These are phyloP conservation scores for Paragorgia papillata DNA, from an alignment of 92 coral and sea anemone species.

Conservation along the genomic window DNA sequence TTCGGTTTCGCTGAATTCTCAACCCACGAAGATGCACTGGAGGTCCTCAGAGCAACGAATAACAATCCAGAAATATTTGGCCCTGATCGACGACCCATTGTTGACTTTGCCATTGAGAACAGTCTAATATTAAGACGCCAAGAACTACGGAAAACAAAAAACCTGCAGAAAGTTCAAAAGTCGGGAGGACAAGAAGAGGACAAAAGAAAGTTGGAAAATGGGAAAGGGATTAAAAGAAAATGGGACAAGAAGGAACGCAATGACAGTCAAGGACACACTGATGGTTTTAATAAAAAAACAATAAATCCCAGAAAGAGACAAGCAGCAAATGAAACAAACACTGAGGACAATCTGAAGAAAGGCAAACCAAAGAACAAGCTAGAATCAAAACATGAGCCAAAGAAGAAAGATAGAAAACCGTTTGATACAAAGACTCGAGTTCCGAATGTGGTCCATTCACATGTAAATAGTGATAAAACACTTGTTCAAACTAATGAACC, in stretches of 20 bases:
- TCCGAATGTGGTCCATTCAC: neutral
- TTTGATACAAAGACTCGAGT: neutral
- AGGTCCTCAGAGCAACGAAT: conserved; percentile 79
- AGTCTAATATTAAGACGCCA: conserved; percentile 80
- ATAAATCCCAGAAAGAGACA: conserved; percentile 6
- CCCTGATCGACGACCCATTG: conserved; percentile 90
- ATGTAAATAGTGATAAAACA: conserved; percentile 33
- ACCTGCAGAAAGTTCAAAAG: conserved; percentile 42
- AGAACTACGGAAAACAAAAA: conserved; percentile 66
- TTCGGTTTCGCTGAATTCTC: conserved; percentile 86
- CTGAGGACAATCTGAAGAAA: no score
- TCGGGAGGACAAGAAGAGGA: conserved; percentile 44
- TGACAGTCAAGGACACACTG: conserved; percentile 16
- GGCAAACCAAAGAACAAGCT: neutral
- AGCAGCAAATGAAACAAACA: conserved; percentile 12
- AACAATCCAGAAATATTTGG: conserved; percentile 89
- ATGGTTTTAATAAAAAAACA: conserved; percentile 3
- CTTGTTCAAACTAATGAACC: neutral
- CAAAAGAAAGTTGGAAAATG: neutral
- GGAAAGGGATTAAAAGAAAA: conserved; percentile 30
- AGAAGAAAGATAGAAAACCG: neutral
- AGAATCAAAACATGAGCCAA: neutral
- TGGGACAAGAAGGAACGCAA: conserved; percentile 52
- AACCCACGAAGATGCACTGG: conserved; percentile 81
- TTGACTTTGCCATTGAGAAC: conserved; percentile 90